Evolutionary conservation across 2,888 invertebrate genomes (phyloP).

Genomic region (Pachymerium ferrugineum): DNA sequence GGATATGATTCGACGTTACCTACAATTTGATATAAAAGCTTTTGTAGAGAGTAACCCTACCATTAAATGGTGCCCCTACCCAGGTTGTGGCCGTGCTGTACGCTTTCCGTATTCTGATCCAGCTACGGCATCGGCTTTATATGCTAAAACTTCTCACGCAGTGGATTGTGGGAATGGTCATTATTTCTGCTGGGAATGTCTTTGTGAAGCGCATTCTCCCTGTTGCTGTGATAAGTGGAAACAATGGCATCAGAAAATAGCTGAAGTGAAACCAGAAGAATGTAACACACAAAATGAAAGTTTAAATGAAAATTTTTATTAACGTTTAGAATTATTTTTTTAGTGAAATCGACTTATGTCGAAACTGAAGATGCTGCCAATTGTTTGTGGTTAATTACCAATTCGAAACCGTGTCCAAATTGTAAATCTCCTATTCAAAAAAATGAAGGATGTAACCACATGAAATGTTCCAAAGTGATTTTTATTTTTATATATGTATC

Average conservation of each 20-base stretch:
- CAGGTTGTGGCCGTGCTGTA: slow-evolving; percentile 62
- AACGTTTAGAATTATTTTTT: slow-evolving; percentile 41
- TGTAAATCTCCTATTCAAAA: slow-evolving; percentile 66
- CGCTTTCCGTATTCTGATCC: slow-evolving; percentile 56
- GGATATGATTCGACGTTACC: slow-evolving; percentile 59
- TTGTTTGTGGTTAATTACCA: slow-evolving; percentile 63
- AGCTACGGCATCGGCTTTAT: slow-evolving; percentile 40
- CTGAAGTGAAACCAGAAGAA: slow-evolving; percentile 61
- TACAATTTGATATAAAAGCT: slow-evolving; percentile 66
- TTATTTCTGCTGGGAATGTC: slow-evolving; percentile 63
- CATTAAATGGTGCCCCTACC: slow-evolving; percentile 65
- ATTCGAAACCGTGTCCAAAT: slow-evolving; percentile 65
- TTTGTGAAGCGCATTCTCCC: slow-evolving; percentile 62
- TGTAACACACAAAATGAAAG: slow-evolving; percentile 42
- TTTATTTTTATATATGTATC: no score
- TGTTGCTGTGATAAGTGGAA: slow-evolving; percentile 61
- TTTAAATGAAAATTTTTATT: not conserved
- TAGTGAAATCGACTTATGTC: slow-evolving; percentile 49
- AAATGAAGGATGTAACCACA: slow-evolving; percentile 66
- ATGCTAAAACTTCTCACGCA: slow-evolving; percentile 54
- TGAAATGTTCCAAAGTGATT: slow-evolving; percentile 63
- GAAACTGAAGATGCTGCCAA: slow-evolving; percentile 58
- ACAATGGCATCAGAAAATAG: slow-evolving; percentile 58
- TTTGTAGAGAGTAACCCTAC: slow-evolving; percentile 64
- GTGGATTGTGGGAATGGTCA: slow-evolving; percentile 66